Evolutionary conservation across 2,888 invertebrate species (phyloP).

Genomic region (Vandiemenella viatica): DNA sequence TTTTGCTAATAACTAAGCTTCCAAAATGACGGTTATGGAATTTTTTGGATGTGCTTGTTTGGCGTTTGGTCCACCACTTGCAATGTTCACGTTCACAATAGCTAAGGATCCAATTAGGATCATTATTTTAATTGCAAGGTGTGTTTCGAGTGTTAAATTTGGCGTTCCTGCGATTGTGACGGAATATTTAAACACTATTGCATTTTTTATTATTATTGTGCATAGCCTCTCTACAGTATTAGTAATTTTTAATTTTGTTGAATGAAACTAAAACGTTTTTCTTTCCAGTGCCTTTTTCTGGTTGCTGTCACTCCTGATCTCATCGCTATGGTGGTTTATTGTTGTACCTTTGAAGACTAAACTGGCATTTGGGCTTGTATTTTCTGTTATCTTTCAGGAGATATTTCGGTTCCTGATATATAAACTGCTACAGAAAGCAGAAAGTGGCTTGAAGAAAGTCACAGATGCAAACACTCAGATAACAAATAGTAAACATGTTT

Average conservation of each 20-base stretch:
- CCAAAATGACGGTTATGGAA: conserved; percentile 92
- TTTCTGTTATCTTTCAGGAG: conserved; percentile 88
- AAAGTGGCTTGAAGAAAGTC: conserved; percentile 80
- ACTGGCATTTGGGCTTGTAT: conserved; percentile 72
- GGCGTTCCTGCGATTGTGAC: background rate
- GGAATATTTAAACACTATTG: background rate
- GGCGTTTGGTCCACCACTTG: conserved; percentile 85
- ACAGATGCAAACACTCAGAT: conserved; percentile 55
- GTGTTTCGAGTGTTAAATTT: too few species aligned
- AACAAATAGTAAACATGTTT: conserved; percentile 73
- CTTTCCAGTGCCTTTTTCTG: conserved; percentile 74
- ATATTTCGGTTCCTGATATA: conserved; percentile 69
- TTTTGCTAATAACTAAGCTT: too few species aligned
- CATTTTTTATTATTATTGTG: background rate
- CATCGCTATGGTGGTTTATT: conserved; percentile 81
- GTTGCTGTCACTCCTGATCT: conserved; percentile 76
- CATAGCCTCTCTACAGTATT: background rate
- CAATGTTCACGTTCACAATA: conserved; percentile 84
- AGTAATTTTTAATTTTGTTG: background rate
- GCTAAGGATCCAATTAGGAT: conserved; percentile 88
- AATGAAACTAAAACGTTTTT: too few species aligned
- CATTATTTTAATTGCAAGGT: conserved; percentile 74
- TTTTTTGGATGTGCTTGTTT: conserved; percentile 89
- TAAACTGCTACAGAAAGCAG: conserved; percentile 64
- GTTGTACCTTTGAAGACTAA: conserved; percentile 62